These are phyloP conservation scores for Caenorhabditis briggsae DNA, from an alignment of 1,140 invertebrate species.

Conservation along the genomic window DNA sequence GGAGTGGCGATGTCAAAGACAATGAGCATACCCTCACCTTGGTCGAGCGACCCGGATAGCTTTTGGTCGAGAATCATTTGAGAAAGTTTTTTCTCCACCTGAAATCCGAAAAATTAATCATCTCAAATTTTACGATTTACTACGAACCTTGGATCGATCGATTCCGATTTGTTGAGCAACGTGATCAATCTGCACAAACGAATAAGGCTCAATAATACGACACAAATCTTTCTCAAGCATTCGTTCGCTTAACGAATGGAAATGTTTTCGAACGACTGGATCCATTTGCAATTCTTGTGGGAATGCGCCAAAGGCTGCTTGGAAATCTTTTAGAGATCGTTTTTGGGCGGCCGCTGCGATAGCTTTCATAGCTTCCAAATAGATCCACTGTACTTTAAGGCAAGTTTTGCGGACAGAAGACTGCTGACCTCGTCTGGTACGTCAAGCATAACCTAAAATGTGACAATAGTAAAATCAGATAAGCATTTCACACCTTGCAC, in stretches of 20 bases:
- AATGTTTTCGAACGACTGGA: slow-evolving; percentile 93
- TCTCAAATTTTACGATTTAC: not conserved
- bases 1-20: slow-evolving; percentile 94
- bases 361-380: slow-evolving; percentile 97
- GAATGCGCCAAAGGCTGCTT: slow-evolving; percentile 87
- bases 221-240: slow-evolving; percentile 99
- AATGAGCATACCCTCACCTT: slow-evolving; percentile 95
- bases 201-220: slow-evolving; percentile 98
- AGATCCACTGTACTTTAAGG: slow-evolving; percentile 92
- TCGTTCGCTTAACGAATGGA: slow-evolving; percentile 95
- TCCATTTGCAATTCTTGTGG: slow-evolving; percentile 87
- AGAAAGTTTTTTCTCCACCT: slow-evolving; percentile 94
- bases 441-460: slow-evolving; percentile 75
- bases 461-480: not conserved
- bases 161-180: slow-evolving; percentile 87
- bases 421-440: slow-evolving; percentile 93
- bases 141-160: slow-evolving; percentile 79
- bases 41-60: slow-evolving; percentile 92
- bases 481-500: slow-evolving; percentile 90
- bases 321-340: slow-evolving; percentile 94
- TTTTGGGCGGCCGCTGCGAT: slow-evolving; percentile 95
- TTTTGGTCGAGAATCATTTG: slow-evolving; percentile 99
- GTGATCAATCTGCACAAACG: slow-evolving; percentile 88
- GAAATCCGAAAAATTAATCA: not conserved
- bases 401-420: slow-evolving; percentile 94